phyloP scores from a whole-genome alignment of 2,113 vertebrate genomes.

The Lasiurus borealis region DNA sequence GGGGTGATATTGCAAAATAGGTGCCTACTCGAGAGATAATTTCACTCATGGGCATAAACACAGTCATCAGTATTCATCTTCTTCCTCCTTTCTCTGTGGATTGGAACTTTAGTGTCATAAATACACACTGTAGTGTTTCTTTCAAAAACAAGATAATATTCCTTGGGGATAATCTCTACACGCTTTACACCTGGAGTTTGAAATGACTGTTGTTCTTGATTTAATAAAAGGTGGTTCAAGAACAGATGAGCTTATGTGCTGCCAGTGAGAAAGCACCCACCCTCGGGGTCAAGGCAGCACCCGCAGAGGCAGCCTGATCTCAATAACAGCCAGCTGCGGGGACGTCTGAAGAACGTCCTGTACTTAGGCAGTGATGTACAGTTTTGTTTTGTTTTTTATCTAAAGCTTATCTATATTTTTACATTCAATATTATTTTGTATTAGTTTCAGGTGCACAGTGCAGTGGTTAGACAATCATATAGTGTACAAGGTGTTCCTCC shows the following conservation, averaged over 20 bases:
- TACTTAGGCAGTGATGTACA: background rate
- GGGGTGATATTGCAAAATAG: background rate
- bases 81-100: background rate
- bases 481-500: background rate
- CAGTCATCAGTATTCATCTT: background rate
- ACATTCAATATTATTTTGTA: background rate
- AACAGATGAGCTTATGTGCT: background rate
- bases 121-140: background rate
- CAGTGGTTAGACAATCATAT: background rate
- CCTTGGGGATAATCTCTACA: background rate
- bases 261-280: rapidly evolving
- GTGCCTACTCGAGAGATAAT: background rate
- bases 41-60: background rate
- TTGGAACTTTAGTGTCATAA: background rate
- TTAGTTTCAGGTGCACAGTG: background rate
- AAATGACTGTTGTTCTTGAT: background rate
- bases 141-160: background rate
- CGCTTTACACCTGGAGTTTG: background rate
- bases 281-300: background rate
- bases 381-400: background rate
- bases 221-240: background rate
- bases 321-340: background rate
- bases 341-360: background rate
- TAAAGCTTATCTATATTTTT: background rate
- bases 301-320: background rate